These are phyloP conservation scores for Toxotes lorentzi DNA, from an alignment of 2,797 vertebrate species.

Conservation along the genomic window DNA sequence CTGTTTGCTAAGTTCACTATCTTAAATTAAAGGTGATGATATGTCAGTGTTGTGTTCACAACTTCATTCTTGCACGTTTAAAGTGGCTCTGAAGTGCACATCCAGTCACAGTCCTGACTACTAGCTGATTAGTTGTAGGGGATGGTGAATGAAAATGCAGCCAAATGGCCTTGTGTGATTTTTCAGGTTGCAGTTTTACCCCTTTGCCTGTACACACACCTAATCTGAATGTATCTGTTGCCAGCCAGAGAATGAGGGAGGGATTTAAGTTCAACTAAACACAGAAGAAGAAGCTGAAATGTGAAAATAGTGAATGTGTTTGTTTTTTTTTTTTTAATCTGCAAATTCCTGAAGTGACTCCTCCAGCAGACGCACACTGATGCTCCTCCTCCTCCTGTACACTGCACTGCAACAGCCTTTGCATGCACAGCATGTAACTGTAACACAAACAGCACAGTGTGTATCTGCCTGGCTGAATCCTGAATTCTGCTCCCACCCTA, in stretches of 20 bases:
- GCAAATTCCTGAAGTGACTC: constrained; percentile 19
- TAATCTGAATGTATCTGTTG: not conserved
- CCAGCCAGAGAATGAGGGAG: not conserved
- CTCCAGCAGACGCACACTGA: not conserved
- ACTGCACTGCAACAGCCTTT: constrained; percentile 40
- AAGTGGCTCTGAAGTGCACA: too few relatives aligned
- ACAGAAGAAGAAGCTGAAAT: not conserved
- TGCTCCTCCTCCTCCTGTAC: constrained; percentile 3
- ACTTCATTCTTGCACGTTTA: too few relatives aligned
- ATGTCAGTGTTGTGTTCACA: too few relatives aligned
- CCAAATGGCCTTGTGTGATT: too few relatives aligned
- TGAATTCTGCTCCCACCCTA: not conserved
- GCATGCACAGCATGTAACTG: constrained; percentile 51
- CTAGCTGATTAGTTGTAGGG: not conserved
- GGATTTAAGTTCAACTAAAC: not conserved
- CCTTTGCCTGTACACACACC: not conserved
- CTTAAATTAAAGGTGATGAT: too few relatives aligned
- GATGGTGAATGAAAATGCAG: not conserved
- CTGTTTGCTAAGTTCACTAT: too few relatives aligned
- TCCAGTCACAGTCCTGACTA: not conserved
- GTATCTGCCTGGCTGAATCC: constrained; percentile 5
- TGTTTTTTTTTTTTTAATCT: not conserved
- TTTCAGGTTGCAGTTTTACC: too few relatives aligned
- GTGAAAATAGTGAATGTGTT: not conserved
- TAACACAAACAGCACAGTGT: constrained; percentile 3